phyloP scores from a whole-genome alignment of 2,797 vertebrate genomes.

The Myoxocephalus aenaeus region DNA sequence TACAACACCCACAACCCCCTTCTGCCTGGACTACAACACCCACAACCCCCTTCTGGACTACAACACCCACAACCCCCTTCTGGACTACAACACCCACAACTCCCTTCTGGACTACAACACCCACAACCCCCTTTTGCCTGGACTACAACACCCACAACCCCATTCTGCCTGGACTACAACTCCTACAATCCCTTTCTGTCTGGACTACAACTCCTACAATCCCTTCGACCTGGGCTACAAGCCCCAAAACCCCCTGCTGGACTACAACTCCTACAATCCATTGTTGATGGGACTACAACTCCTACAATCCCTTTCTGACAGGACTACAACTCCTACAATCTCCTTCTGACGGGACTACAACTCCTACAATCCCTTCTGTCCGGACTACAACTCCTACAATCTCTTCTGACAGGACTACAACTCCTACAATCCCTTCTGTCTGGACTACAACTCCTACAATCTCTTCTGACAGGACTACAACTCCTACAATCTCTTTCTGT shows the following conservation, averaged over 20 bases:
- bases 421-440: neutral
- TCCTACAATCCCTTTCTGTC: neutral
- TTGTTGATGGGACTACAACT: constrained; percentile 7
- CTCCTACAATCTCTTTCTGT: neutral
- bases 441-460: neutral
- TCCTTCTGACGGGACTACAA: neutral
- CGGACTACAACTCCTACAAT: neutral
- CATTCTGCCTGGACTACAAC: neutral
- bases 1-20: neutral
- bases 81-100: neutral
- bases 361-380: neutral
- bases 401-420: neutral
- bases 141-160: neutral
- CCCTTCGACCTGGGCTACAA: no score
- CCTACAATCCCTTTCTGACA: neutral
- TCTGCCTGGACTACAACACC: neutral
- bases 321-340: neutral
- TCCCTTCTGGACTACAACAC: neutral
- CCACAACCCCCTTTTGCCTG: neutral
- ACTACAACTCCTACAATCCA: neutral
- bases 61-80: neutral
- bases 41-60: constrained; percentile 18
- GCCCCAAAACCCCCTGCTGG: no score
- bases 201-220: neutral
- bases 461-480: neutral